These are phyloP conservation scores for Meteorus cinctellus DNA, from an alignment of 2,888 invertebrate genomes.

Conservation along the genomic window DNA sequence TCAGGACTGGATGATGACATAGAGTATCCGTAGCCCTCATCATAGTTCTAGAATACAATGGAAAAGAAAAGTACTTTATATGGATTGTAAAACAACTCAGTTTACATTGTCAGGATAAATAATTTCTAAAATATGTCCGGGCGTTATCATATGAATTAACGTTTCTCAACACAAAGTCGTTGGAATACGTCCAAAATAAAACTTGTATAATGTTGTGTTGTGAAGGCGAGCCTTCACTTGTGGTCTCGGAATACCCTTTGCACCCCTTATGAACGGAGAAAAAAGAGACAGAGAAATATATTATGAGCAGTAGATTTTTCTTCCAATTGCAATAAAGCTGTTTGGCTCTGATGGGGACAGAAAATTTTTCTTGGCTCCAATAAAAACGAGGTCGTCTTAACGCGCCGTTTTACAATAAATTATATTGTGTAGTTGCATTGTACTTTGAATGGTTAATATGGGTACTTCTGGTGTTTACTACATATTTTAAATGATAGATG, in stretches of 20 bases:
- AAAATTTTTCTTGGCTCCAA: conserved; percentile 61
- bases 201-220: conserved; percentile 49
- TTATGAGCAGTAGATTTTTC: conserved; percentile 36
- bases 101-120: conserved; percentile 24
- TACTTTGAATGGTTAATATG: conserved; percentile 54
- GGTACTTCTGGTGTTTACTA: conserved; percentile 46
- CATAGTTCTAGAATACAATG: conserved; percentile 48
- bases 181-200: conserved; percentile 61
- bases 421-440: conserved; percentile 59
- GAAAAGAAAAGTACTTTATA: conserved; percentile 15
- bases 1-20: conserved; percentile 57
- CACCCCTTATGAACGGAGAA: conserved; percentile 14
- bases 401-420: conserved; percentile 57
- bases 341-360: conserved; percentile 63
- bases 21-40: conserved; percentile 55
- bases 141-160: conserved; percentile 34
- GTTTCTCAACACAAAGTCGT: conserved; percentile 43
- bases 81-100: conserved; percentile 2
- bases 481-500: conserved; percentile 15
- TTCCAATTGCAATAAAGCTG: conserved; percentile 51
- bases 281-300: conserved; percentile 31
- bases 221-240: conserved; percentile 16
- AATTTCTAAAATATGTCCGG: conserved; percentile 30
- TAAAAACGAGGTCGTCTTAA: conserved; percentile 60
- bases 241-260: conserved; percentile 32